phyloP scores from a whole-genome alignment of 2,888 invertebrate genomes.

The Heliconius sara region DNA sequence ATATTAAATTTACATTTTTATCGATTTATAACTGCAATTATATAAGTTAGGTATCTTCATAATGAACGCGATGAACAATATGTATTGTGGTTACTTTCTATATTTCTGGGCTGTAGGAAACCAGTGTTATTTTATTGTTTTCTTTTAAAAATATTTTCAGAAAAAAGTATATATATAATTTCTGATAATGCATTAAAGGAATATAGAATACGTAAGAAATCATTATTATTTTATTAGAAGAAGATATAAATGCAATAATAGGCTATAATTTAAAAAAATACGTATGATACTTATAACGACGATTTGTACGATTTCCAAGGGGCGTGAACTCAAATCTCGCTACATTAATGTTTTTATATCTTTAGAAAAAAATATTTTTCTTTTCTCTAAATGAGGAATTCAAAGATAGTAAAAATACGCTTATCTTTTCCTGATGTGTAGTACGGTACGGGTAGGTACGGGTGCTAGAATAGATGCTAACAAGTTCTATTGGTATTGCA shows the following conservation, averaged over 20 bases:
- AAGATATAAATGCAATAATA: not conserved
- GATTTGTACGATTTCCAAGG: too few relatives aligned
- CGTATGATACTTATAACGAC: too few relatives aligned
- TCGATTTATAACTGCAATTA: not conserved
- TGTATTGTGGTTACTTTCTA: not conserved
- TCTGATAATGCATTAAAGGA: not conserved
- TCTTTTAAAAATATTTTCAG: not conserved
- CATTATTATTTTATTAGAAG: not conserved
- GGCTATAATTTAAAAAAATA: not conserved
- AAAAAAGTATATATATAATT: not conserved
- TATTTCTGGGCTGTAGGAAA: not conserved
- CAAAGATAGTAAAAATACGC: not conserved
- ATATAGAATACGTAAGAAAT: not conserved
- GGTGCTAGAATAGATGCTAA: not conserved
- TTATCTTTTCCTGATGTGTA: not conserved
- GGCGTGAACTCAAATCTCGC: too few relatives aligned
- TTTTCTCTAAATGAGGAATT: too few relatives aligned
- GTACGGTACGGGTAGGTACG: not conserved
- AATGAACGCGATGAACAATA: not conserved
- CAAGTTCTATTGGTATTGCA: not conserved
- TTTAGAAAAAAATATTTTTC: too few relatives aligned
- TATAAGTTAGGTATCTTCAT: not conserved
- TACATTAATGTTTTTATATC: not conserved
- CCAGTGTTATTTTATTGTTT: not conserved
- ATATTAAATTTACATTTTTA: slow-evolving; percentile 1